These are phyloP conservation scores for Platyrinchus mystaceus DNA, from an alignment of 2,797 vertebrate genomes.

Conservation along the genomic window DNA sequence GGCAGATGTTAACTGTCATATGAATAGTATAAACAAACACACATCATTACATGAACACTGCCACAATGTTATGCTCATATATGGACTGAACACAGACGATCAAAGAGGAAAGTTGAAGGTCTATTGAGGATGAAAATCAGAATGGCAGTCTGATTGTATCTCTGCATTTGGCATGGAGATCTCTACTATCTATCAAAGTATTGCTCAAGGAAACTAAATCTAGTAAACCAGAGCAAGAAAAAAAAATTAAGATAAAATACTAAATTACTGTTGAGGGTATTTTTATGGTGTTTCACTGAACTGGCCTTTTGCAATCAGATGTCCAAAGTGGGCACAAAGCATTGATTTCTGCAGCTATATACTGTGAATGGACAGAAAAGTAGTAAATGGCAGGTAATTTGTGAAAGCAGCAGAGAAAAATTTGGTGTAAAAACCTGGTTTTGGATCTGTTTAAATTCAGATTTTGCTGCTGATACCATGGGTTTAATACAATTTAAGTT, in stretches of 20 bases:
- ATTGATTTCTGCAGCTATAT: neutral
- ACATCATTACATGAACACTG: neutral
- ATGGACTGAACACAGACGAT: neutral
- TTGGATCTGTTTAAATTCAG: neutral
- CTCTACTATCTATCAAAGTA: neutral
- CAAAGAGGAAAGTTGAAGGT: neutral
- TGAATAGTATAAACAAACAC: neutral
- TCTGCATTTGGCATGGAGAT: neutral
- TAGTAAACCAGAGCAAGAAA: neutral
- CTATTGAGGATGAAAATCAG: neutral
- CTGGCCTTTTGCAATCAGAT: neutral
- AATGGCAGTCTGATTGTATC: neutral
- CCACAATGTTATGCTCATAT: neutral
- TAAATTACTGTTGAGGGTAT: neutral
- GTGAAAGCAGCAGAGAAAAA: neutral
- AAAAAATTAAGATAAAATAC: neutral
- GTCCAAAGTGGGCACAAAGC: neutral
- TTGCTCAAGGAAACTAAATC: neutral
- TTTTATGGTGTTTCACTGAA: neutral
- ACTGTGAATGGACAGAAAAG: neutral
- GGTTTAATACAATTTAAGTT: neutral
- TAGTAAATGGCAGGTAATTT: neutral
- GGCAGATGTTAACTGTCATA: neutral
- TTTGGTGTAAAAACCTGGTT: neutral
- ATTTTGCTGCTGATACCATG: neutral